A percentile compares a stretch with the other conserved stretches of the same genome.
phyloP scores from a whole-genome alignment of 2,113 vertebrate genomes.

The Charina bottae region DNA sequence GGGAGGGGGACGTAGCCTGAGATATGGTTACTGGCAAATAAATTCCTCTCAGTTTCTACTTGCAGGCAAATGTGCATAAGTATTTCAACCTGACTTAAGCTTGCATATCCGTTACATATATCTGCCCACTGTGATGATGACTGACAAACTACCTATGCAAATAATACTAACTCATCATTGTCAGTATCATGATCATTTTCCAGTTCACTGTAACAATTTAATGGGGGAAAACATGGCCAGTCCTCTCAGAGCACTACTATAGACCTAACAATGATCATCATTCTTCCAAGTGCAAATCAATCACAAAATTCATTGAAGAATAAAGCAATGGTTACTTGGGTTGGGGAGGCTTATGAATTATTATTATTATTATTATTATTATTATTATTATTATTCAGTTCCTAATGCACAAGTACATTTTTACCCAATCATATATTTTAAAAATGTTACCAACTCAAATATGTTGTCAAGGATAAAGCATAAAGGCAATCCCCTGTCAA shows the following conservation, averaged over 20 bases:
- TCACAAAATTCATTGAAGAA: conserved; percentile 1
- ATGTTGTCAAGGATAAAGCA: background rate
- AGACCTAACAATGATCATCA: background rate
- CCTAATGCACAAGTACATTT: no score
- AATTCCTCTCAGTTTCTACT: background rate
- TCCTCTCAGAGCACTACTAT: background rate
- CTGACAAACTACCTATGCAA: background rate
- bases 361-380: no score
- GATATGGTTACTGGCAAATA: background rate
- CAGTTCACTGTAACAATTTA: background rate
- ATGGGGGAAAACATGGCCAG: background rate
- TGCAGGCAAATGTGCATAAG: background rate
- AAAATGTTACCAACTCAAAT: no score
- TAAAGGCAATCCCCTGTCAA: background rate
- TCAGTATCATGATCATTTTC: no score
- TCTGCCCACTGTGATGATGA: background rate
- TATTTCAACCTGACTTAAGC: background rate
- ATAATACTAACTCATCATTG: background rate
- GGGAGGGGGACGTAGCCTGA: background rate
- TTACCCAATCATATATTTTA: no score
- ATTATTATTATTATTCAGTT: no score
- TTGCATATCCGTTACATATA: background rate
- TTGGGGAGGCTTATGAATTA: no score
- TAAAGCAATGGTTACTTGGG: background rate
- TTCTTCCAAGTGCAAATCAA: conserved; percentile 14